Evolutionary conservation across 2,797 vertebrate genomes (phyloP).

Genomic region (Tauraco hartlaubi): DNA sequence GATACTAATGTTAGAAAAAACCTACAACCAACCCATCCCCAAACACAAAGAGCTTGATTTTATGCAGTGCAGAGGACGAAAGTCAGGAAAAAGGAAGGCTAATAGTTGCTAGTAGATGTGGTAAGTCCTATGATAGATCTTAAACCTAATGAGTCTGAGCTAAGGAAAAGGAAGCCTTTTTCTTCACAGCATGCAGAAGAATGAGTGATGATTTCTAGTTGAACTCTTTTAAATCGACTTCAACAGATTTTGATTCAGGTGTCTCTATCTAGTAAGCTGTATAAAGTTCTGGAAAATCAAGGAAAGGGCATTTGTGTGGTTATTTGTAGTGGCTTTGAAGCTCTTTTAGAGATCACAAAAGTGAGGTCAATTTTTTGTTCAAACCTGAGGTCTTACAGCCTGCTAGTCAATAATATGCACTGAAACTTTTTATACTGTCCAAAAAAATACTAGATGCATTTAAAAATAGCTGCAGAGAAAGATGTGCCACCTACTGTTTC

Average conservation of each 20-base stretch:
- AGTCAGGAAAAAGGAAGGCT: background rate
- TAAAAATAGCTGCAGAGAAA: slow-evolving; percentile 17
- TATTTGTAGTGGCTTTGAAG: background rate
- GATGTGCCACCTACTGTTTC: background rate
- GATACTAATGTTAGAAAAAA: background rate
- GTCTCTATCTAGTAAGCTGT: background rate
- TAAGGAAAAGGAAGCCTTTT: background rate
- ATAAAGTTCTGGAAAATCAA: background rate
- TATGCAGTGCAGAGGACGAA: background rate
- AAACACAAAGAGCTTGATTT: background rate
- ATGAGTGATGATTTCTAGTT: slow-evolving; percentile 15
- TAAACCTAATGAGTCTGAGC: background rate
- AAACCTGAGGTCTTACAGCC: background rate
- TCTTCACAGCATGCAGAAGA: background rate
- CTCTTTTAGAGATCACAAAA: background rate
- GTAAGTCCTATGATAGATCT: background rate
- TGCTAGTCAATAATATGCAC: background rate
- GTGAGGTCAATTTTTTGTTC: background rate
- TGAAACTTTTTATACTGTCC: background rate
- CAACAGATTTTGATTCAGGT: background rate
- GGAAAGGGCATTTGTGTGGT: background rate
- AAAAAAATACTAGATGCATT: background rate
- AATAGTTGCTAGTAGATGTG: background rate
- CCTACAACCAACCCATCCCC: background rate
- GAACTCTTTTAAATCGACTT: background rate